Evolutionary conservation across 1,140 invertebrate genomes (phyloP), one percentile per base, ranked within the genome.

Genomic region (Plectrocnemia conspersa): DNA sequence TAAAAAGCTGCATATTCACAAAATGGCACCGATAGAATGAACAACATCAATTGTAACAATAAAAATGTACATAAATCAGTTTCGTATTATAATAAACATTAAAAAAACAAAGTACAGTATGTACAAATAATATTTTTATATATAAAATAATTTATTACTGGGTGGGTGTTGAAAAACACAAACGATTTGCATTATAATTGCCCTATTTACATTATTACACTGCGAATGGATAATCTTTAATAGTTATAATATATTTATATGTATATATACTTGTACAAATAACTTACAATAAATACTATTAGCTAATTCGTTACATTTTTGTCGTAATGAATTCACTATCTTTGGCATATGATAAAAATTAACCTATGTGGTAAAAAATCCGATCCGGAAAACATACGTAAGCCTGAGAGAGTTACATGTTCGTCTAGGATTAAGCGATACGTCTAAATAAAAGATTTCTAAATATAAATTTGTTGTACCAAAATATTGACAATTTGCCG

Each of bases 381-480:
- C 19, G 36, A 48, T 27, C 33, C 3, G n/a, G 47, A 50, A 50
- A 50, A 50, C 40, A 25, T 50, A 38, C 6, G 18, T 38, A 13
- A 38, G 11, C 18, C 29, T 13, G 24, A 42, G 24, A 23, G 6
- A 42, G 25, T 3, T 45, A 25, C 23, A 45, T 4, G 10, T 47
- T 18, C 9, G 35, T 47, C 32, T 47, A 47, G 29, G 44, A 29
- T 27, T 50, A 50, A 36, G 47, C 47, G 19, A 13, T 48, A 38
- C 18, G 18, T 38, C 6, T 38, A 38, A 16, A 38, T 16, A 13
- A 38, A 48, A 29, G 36, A 38, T 29, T 24, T 22, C 32, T 50
- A 52, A 29, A 41, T 52, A 52, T 52, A 52, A 52, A 52, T 52
- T 33, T 52, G 36, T 22, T 42, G 40, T 52, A 52, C 23, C 50